phyloP scores from a whole-genome alignment of 1,140 invertebrate genomes.

The Palaemon carinicauda region DNA sequence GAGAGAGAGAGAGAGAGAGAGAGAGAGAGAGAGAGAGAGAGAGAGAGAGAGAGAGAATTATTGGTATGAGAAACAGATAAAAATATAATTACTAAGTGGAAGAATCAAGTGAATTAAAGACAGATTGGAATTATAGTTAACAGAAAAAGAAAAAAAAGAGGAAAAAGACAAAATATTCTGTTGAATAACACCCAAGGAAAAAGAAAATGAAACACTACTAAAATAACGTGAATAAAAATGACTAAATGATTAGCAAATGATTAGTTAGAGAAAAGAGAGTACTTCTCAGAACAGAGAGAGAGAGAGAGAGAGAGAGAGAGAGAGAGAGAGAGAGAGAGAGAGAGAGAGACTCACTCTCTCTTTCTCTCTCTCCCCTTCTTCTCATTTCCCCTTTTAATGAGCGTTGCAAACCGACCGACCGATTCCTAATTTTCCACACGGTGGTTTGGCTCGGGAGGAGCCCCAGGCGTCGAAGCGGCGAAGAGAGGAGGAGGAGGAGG shows the following conservation, averaged over 20 bases:
- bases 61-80: too few species aligned
- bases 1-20: too few species aligned
- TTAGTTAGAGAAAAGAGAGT: not conserved
- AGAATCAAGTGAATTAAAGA: too few species aligned
- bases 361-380: slow-evolving; percentile 8
- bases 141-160: too few species aligned
- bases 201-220: too few species aligned
- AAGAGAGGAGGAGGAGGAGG: not conserved
- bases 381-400: slow-evolving; percentile 51
- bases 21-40: too few species aligned
- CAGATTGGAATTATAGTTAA: too few species aligned
- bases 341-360: slow-evolving; percentile 1
- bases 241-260: not conserved
- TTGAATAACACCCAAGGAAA: too few species aligned
- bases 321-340: not conserved
- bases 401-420: slow-evolving; percentile 43
- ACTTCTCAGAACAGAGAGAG: not conserved
- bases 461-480: not conserved
- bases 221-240: not conserved
- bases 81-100: too few species aligned
- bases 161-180: too few species aligned
- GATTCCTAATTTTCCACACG: slow-evolving; percentile 51
- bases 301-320: not conserved
- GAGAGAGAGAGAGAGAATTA: too few species aligned
- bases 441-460: not conserved